These are phyloP conservation scores for Proteles cristata DNA, from an alignment of 2,113 vertebrate species.

Conservation along the genomic window DNA sequence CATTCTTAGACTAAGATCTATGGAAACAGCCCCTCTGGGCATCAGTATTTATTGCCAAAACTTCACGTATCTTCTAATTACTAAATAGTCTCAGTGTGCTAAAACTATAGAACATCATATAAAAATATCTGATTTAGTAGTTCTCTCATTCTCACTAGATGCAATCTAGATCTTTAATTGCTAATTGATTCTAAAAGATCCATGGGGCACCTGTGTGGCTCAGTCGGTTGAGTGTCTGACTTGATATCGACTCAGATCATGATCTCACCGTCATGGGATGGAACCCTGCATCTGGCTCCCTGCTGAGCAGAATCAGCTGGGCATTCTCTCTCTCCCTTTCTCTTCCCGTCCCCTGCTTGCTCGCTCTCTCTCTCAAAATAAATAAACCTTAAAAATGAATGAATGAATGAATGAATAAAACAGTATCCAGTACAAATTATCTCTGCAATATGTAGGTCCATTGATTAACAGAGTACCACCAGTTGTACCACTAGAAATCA, in stretches of 20 bases:
- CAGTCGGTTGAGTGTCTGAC: no score
- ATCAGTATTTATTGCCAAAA: background rate
- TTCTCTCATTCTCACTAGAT: background rate
- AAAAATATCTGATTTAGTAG: background rate
- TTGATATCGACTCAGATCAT: no score
- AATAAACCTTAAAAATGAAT: no score
- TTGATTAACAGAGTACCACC: background rate
- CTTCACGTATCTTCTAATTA: background rate
- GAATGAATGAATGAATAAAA: background rate
- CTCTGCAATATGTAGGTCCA: background rate
- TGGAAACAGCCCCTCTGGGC: background rate
- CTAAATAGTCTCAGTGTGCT: background rate
- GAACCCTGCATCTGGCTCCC: no score
- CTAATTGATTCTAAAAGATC: background rate
- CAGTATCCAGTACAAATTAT: background rate
- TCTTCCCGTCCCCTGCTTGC: no score
- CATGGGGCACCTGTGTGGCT: no score
- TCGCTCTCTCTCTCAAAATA: no score
- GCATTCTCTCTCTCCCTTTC: no score
- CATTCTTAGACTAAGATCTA: background rate
- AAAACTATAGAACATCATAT: background rate
- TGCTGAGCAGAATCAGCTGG: no score
- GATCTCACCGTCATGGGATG: no score
- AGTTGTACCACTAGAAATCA: background rate
- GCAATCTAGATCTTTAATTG: background rate